Percentiles rank a stretch among this genome's conserved stretches.
phyloP scores from a whole-genome alignment of 1,140 invertebrate species.

The Macrobrachium rosenbergii region DNA sequence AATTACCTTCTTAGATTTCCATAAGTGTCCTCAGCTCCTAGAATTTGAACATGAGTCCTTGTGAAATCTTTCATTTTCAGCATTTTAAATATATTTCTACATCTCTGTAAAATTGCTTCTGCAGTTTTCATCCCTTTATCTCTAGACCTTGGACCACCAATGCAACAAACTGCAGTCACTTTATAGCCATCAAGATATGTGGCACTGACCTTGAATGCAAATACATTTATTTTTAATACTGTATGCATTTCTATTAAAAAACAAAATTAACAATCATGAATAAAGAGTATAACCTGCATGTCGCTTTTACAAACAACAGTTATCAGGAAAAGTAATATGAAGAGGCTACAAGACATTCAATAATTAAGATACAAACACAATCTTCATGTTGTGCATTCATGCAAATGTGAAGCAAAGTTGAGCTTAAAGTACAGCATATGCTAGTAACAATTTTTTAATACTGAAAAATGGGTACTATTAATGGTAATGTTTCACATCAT shows the following conservation, averaged over 20 bases:
- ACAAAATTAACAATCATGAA: too few relatives aligned
- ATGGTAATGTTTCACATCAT: too few relatives aligned
- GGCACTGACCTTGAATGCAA: constrained; percentile 69
- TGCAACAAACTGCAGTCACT: constrained; percentile 71
- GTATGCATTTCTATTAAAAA: neutral
- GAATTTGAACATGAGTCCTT: constrained; percentile 71
- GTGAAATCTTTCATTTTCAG: constrained; percentile 71
- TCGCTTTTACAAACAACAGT: too few relatives aligned
- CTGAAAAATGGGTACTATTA: too few relatives aligned
- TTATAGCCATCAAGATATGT: constrained; percentile 70
- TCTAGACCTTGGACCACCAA: constrained; percentile 71
- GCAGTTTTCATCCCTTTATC: constrained; percentile 73
- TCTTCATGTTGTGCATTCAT: too few relatives aligned
- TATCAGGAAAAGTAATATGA: too few relatives aligned
- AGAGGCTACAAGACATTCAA: too few relatives aligned
- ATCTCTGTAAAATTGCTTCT: constrained; percentile 72
- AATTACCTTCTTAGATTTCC: constrained; percentile 69
- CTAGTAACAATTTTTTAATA: too few relatives aligned
- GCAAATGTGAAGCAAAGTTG: too few relatives aligned
- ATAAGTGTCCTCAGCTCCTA: constrained; percentile 73
- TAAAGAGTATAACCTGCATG: too few relatives aligned
- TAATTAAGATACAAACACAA: too few relatives aligned
- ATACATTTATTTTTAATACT: neutral
- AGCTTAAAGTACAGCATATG: too few relatives aligned
- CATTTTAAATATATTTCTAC: constrained; percentile 70